These are phyloP conservation scores for Bubo bubo DNA, from an alignment of 2,113 vertebrate genomes.

Conservation along the genomic window DNA sequence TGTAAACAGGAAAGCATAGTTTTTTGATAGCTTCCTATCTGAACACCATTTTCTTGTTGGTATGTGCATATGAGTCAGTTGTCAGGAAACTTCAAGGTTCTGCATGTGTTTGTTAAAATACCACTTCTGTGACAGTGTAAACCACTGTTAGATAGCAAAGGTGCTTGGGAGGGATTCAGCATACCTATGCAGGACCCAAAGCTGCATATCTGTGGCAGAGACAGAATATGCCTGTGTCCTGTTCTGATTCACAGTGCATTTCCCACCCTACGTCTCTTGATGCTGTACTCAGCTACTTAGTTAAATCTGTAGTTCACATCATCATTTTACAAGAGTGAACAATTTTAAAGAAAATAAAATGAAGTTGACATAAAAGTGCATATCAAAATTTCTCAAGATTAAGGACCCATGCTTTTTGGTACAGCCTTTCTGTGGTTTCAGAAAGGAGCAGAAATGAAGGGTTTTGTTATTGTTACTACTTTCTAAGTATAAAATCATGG, in stretches of 20 bases:
- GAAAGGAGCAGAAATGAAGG: background rate
- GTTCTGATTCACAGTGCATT: background rate
- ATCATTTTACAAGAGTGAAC: background rate
- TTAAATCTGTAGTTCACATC: background rate
- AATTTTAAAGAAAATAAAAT: background rate
- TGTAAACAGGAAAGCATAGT: conserved; percentile 72
- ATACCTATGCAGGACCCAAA: background rate
- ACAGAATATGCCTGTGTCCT: background rate
- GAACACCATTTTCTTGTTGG: conserved; percentile 11
- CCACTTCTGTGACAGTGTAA: background rate
- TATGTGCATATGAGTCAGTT: background rate
- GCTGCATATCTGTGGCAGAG: background rate
- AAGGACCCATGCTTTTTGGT: background rate
- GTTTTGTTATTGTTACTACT: background rate
- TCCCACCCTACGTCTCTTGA: background rate
- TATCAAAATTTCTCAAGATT: background rate
- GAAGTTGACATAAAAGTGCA: background rate
- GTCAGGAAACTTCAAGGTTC: conserved; percentile 32
- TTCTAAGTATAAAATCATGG: background rate
- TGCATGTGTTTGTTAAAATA: background rate
- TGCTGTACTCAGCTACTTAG: background rate
- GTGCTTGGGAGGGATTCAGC: background rate
- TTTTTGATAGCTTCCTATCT: conserved; percentile 62
- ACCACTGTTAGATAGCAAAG: background rate
- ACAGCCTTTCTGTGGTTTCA: background rate